phyloP scores from a whole-genome alignment of 2,888 invertebrate genomes.

The Linnaemya tessellans region DNA sequence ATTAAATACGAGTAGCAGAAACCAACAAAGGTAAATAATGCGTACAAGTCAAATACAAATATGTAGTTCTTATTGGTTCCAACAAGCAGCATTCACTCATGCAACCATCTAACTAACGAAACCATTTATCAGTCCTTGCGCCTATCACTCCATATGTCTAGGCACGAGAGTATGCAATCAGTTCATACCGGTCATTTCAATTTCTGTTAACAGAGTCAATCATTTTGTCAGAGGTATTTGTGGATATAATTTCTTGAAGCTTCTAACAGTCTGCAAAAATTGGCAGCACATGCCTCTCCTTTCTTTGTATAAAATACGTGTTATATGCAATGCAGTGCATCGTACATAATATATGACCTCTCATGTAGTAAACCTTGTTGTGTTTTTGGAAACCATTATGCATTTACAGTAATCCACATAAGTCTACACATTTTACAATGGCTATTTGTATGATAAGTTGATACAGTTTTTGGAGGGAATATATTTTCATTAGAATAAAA shows the following conservation, averaged over 20 bases:
- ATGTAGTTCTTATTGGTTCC: conserved; percentile 27
- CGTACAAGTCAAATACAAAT: conserved; percentile 39
- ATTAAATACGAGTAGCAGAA: neutral
- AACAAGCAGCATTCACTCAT: conserved; percentile 21
- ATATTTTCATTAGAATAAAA: too few species aligned
- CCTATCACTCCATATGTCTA: neutral
- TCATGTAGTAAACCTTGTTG: conserved; percentile 9
- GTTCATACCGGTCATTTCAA: conserved; percentile 36
- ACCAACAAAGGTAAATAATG: conserved; percentile 16
- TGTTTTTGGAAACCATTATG: conserved; percentile 13
- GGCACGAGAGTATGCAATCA: conserved; percentile 8
- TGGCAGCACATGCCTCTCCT: neutral
- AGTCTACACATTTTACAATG: neutral
- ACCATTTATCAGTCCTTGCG: conserved; percentile 2
- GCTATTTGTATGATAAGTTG: conserved; percentile 2
- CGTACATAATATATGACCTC: neutral
- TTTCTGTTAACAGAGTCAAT: conserved; percentile 43
- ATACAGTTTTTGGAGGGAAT: too few species aligned
- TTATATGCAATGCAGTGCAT: neutral
- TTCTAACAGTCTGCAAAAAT: neutral
- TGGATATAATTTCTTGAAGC: conserved; percentile 25
- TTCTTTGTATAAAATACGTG: neutral
- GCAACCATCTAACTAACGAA: neutral
- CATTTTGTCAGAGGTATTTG: conserved; percentile 46
- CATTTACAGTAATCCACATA: conserved; percentile 14